Evolutionary conservation across 2,113 vertebrate genomes (phyloP).

Genomic region (Notiomystis cincta): DNA sequence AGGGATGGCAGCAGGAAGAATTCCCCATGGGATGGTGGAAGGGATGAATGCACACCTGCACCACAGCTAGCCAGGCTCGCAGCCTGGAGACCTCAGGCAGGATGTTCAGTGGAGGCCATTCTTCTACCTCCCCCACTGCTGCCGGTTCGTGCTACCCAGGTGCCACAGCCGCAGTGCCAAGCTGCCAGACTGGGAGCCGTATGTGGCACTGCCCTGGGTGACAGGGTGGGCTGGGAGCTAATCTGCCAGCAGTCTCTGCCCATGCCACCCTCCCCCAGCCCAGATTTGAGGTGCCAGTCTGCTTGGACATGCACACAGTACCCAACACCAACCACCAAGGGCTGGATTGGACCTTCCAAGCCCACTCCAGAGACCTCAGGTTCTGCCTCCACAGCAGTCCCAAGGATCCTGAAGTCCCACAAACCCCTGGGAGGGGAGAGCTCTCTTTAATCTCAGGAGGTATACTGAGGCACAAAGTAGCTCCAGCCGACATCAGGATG

Average conservation of each 20-base stretch:
- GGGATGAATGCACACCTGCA: not conserved
- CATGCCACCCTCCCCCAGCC: not conserved
- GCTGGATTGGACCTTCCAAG: not conserved
- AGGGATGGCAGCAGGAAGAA: accelerated
- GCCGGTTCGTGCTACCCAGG: not conserved
- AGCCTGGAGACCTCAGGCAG: not conserved
- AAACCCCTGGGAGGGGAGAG: not conserved
- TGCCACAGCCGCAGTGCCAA: not conserved
- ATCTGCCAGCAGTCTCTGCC: not conserved
- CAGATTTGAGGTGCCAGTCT: not conserved
- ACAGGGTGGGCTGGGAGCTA: not conserved
- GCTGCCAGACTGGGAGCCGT: not conserved
- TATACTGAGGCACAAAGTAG: not conserved
- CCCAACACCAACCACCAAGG: not conserved
- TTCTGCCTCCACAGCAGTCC: not conserved
- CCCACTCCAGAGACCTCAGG: not conserved
- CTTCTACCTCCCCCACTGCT: not conserved
- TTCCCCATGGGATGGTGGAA: not conserved
- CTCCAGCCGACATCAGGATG: not conserved
- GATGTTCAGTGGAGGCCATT: constrained; percentile 10
- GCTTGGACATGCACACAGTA: not conserved
- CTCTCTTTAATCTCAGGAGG: not conserved
- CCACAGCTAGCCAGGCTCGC: accelerated
- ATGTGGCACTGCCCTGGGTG: not conserved
- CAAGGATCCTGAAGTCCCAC: not conserved